A percentile compares a stretch with the other conserved stretches of the same genome.
phyloP scores from a whole-genome alignment of 2,113 vertebrate genomes.

The Elanus axillaris region DNA sequence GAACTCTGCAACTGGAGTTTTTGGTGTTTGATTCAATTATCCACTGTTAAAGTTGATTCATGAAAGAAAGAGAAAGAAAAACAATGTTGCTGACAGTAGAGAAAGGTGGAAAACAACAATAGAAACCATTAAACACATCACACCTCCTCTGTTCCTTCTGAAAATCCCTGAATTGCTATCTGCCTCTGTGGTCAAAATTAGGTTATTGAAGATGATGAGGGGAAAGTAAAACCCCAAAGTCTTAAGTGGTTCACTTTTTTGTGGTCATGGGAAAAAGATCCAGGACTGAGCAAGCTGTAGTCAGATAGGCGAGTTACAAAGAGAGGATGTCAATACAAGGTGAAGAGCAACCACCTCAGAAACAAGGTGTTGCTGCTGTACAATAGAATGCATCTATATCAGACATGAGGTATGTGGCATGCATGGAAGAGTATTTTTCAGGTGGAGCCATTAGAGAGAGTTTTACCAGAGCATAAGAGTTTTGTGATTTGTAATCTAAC shows the following conservation, averaged over 20 bases:
- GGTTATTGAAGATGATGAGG: not conserved
- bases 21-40: conserved; percentile 51
- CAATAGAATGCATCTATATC: too few relatives aligned
- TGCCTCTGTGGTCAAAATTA: not conserved
- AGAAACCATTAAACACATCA: not conserved
- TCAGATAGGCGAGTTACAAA: not conserved
- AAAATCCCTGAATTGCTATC: not conserved
- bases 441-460: not conserved
- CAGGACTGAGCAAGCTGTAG: not conserved
- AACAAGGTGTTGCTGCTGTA: not conserved
- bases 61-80: not conserved
- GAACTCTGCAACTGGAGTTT: not conserved
- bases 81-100: not conserved
- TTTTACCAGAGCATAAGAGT: not conserved
- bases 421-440: not conserved
- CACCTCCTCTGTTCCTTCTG: not conserved
- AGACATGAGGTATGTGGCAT: too few relatives aligned
- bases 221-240: not conserved
- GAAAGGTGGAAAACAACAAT: conserved; percentile 23
- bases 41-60: not conserved
- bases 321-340: too few relatives aligned
- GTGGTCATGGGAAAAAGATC: not conserved
- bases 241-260: not conserved
- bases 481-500: not conserved
- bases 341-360: not conserved